Evolutionary conservation across 2,797 vertebrate species (phyloP), one percentile per base, ranked within the genome.

Genomic region (Bovichtus diacanthus): DNA sequence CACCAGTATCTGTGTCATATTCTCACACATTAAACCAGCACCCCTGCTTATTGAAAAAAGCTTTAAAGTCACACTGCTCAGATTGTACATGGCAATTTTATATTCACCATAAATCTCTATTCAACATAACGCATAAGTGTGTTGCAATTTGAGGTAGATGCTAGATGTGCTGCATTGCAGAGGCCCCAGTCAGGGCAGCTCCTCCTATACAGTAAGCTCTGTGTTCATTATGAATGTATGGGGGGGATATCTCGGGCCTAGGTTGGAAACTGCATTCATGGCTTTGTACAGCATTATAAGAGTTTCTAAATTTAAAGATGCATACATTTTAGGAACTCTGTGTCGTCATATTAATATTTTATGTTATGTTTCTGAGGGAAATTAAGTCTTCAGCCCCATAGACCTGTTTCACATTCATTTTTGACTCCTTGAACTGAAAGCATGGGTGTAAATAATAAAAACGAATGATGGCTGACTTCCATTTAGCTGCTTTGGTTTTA

Each of bases 91-190:
- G 5, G 10, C 2, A 50, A 67, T 70, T 84, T 88, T 78, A 80
- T 56, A 84, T 82, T 83, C 70, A 74, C 64, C 60, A 31, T 65
- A 70, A 85, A 76, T 64, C 78, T 34, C 31, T 44, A 21, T 66
- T 82, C 66, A 64, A 58, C 61, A 65, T 38, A 78, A 61, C 5
- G 53, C 38, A 56, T 18, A 43, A 58, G 51, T 13, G 27, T 62
- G 59, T 70, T 75, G 80, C 74, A 77, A 58, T 63, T 76, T 41
- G 36, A 78, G 39, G 67, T 25, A 65, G 69, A 77, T 41, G 31
- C 63, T 66, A 56, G 18, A 62, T 87, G 75, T 93, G 86, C 92
- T 94, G 93, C 94, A 94, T 92, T 94, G 93, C 88, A 95, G 92
- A 90, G 87, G 88, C 64, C 68, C 76, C 81, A 76, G 84, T 62